These are phyloP conservation scores for Molothrus aeneus DNA, from an alignment of 2,797 vertebrate species.

Conservation along the genomic window DNA sequence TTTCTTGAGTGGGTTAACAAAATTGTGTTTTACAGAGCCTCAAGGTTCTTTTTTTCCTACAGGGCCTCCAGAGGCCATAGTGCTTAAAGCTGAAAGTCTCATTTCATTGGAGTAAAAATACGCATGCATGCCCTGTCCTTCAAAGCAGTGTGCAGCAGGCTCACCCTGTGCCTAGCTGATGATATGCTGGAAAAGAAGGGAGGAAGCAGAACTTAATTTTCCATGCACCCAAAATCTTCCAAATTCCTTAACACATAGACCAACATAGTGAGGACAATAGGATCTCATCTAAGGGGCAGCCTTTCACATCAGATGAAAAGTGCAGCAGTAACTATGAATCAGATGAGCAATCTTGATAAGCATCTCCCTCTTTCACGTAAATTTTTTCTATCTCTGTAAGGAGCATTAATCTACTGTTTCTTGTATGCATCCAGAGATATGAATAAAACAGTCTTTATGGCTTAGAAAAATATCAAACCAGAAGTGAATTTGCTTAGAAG, in stretches of 20 bases:
- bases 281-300: background rate
- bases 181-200: background rate
- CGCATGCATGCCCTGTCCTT: accelerated
- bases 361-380: background rate
- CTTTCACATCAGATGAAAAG: background rate
- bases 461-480: background rate
- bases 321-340: background rate
- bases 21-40: background rate
- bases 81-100: background rate
- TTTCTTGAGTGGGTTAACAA: background rate
- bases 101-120: background rate
- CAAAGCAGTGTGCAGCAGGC: background rate
- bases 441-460: background rate
- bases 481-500: background rate
- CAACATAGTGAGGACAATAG: background rate
- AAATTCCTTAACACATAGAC: background rate
- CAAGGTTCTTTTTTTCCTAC: background rate
- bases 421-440: background rate
- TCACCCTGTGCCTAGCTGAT: background rate
- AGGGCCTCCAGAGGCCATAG: background rate
- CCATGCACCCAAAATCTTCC: background rate
- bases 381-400: background rate
- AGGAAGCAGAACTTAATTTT: background rate
- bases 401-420: background rate
- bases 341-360: background rate